A percentile compares a stretch with the other conserved stretches of the same genome.
Conservation (phyloP, 2,113 vertebrate species). For the Deroptyus accipitrinus region DNA sequence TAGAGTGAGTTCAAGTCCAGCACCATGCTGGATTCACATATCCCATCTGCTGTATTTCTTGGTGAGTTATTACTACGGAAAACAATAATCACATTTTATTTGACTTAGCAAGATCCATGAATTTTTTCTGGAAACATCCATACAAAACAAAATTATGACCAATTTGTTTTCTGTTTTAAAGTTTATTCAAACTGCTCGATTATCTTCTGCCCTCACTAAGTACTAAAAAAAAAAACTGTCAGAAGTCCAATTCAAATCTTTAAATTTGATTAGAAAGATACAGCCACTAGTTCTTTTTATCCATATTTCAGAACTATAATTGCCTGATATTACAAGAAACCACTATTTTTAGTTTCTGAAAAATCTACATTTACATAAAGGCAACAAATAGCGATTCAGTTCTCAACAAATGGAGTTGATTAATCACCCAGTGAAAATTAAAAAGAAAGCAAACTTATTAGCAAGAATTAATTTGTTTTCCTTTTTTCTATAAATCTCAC, state of each 20-base stretch:
- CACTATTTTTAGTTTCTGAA: constrained; percentile 46
- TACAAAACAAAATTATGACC: not conserved
- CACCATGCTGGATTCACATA: not conserved
- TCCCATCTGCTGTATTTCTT: not conserved
- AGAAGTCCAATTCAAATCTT: not conserved
- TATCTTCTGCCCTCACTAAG: not conserved
- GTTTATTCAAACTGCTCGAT: not conserved
- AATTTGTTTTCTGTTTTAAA: not conserved
- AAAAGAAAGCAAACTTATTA: constrained; percentile 58
- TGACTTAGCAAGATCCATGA: not conserved
- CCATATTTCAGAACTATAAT: constrained; percentile 20
- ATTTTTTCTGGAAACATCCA: not conserved
- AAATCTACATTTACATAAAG: constrained; percentile 27
- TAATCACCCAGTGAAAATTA: constrained; percentile 59
- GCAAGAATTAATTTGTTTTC: constrained; percentile 69
- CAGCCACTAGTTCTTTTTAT: not conserved
- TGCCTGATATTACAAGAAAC: constrained; percentile 25
- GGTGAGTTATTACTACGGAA: not conserved
- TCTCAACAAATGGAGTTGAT: constrained; percentile 56
- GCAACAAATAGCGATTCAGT: constrained; percentile 36
- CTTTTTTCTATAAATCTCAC: constrained; percentile 49
- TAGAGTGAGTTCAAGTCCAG: not conserved
- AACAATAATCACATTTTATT: not conserved
- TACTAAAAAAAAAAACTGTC: not conserved
- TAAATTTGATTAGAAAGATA: not conserved